Conservation (phyloP, 1,140 invertebrate species). For the Drosophila setifemur region DNA sequence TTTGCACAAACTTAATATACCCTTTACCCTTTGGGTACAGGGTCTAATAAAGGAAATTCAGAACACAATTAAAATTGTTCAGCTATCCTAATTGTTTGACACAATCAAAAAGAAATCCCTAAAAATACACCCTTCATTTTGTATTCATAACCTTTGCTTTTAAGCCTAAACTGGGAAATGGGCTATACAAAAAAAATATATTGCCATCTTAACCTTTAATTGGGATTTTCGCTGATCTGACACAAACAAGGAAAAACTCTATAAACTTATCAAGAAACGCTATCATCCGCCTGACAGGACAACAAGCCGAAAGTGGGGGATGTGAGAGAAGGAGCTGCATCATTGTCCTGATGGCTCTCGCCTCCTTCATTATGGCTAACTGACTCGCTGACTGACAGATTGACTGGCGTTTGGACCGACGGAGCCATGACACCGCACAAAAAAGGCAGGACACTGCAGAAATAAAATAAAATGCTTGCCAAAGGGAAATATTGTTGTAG, state of each 20-base stretch:
- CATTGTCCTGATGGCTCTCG: conserved; percentile 49
- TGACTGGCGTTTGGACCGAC: conserved; percentile 71
- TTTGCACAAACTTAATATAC: too few relatives aligned
- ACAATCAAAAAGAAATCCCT: too few relatives aligned
- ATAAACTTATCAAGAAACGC: conserved; percentile 42
- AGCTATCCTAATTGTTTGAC: too few relatives aligned
- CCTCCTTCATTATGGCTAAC: conserved; percentile 73
- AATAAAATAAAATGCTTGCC: conserved; percentile 34
- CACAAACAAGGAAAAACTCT: conserved; percentile 43
- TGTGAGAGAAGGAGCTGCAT: conserved; percentile 12
- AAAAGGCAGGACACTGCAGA: conserved; percentile 34
- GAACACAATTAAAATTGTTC: too few relatives aligned
- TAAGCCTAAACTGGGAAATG: background rate
- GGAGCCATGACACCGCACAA: conserved; percentile 63
- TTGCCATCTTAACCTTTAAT: conserved; percentile 20
- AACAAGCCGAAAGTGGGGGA: background rate
- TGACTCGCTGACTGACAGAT: conserved; percentile 76
- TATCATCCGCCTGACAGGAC: conserved; percentile 33
- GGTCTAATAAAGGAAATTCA: too few relatives aligned
- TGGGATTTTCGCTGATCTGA: conserved; percentile 33
- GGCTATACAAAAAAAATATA: background rate
- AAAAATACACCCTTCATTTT: too few relatives aligned
- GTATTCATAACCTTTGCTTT: too few relatives aligned
- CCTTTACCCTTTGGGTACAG: too few relatives aligned
- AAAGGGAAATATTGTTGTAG: conserved; percentile 31